Base-by-base conservation (phyloP, 2,888 invertebrate genomes). In the Scotopteryx bipunctaria region DNA sequence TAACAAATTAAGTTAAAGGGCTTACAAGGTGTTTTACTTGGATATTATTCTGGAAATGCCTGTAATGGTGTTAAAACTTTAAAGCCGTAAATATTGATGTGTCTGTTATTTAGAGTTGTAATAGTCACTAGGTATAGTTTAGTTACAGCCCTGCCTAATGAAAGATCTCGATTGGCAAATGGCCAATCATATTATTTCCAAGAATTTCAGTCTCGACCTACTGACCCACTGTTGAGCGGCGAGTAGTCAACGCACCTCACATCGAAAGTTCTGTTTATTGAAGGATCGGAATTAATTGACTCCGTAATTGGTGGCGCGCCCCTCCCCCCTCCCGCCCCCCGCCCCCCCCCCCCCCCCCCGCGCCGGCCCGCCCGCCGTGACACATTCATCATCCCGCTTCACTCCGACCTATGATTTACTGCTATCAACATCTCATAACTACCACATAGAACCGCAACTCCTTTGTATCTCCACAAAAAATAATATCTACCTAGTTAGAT, bases 11-110 rank as follows among this genome's bases (percentile, higher is more conserved):
- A 32, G 35, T 36, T 41, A 36, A 9, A 19, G 19, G n/a, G 17
- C 35, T 44, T 33, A 50, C 27, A 36, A 51, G 23, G 45, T 52
- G 45, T 51, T 40, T 35, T 45, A 35, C n/a, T 36, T 21, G 1
- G 14, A 16, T 38, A 23, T 21, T 14, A 21, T 27, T 16, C 14
- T 19, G 5, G 14, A 38, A 25, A 32, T 23, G 19, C 19, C 13
- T 25, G 21, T n/a, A n/a, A n/a, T n/a, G n/a, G n/a, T n/a, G n/a
- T n/a, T 21, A 21, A 35, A 15, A 19, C n/a, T 42, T 21, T 6
- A 25, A 47, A 5, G 16, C n/a, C n/a, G n/a, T n/a, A n/a, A n/a
- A n/a, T n/a, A n/a, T n/a, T n/a, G n/a, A n/a, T n/a, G n/a, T n/a
- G n/a, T n/a, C n/a, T n/a, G 19, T 19, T 19, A 19, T 19, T 19